Percentiles rank a stretch among this genome's conserved stretches.
Evolutionary conservation across 2,797 vertebrate genomes (phyloP).

Genomic region (Austrolebias charrua): DNA sequence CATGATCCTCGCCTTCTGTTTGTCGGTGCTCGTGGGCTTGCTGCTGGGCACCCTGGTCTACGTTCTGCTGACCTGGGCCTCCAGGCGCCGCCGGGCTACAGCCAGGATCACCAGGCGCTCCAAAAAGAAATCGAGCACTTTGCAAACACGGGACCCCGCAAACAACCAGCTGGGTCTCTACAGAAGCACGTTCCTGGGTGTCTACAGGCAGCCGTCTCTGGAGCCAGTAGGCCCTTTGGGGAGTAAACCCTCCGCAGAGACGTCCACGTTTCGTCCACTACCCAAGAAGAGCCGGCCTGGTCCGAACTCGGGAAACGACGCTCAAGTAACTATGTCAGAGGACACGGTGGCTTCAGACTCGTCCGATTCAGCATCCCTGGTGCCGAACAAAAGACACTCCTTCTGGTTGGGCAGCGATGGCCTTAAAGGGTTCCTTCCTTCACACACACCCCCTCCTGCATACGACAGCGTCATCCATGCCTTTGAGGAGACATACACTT

Average conservation of each 20-base stretch:
- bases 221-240: constrained; percentile 91
- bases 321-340: constrained; percentile 78
- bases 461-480: constrained; percentile 94
- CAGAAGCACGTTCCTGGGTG: constrained; percentile 89
- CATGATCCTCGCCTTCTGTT: constrained; percentile 89
- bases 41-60: constrained; percentile 89
- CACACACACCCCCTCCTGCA: constrained; percentile 87
- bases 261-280: constrained; percentile 90
- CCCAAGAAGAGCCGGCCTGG: constrained; percentile 80
- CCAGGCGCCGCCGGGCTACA: constrained; percentile 84
- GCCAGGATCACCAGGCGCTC: constrained; percentile 87
- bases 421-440: constrained; percentile 83
- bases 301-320: constrained; percentile 72
- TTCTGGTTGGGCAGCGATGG: constrained; percentile 89
- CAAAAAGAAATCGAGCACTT: constrained; percentile 68
- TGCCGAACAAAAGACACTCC: constrained; percentile 80
- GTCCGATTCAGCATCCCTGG: constrained; percentile 66
- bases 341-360: constrained; percentile 65
- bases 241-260: constrained; percentile 85
- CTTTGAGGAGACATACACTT: constrained; percentile 79
- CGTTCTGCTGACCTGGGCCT: constrained; percentile 85
- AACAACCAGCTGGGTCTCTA: constrained; percentile 84
- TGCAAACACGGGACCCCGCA: constrained; percentile 57
- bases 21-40: constrained; percentile 89
- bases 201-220: constrained; percentile 89